Percentiles rank a stretch among this genome's conserved stretches.
phyloP scores from a whole-genome alignment of 30 jellyfish, hydroid and myxozoan species.

The Hydractinia symbiolongicarpus region DNA sequence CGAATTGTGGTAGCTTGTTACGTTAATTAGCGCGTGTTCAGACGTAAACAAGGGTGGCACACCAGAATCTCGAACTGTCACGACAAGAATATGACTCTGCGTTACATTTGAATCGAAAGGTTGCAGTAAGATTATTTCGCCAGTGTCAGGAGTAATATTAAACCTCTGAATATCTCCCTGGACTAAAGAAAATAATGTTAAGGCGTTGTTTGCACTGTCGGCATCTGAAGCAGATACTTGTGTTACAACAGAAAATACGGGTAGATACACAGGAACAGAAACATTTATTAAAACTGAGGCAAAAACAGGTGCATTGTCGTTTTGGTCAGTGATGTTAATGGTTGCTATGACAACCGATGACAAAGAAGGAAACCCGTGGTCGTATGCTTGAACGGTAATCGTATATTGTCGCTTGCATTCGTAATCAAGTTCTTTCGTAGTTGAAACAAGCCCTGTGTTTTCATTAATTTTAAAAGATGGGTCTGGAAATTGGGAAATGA shows the following conservation, averaged over 20 bases:
- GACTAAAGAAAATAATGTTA: background rate
- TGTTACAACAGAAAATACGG: background rate
- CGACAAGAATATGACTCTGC: background rate
- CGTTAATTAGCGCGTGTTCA: too few relatives aligned
- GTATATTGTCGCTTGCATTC: background rate
- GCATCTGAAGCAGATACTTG: background rate
- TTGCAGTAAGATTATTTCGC: background rate
- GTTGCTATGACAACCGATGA: background rate
- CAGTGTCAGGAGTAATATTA: background rate
- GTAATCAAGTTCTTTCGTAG: background rate
- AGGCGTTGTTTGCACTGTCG: background rate
- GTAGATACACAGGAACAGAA: constrained; percentile 1
- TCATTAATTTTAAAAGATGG: background rate
- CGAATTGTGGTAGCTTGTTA: too few relatives aligned
- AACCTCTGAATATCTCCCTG: background rate
- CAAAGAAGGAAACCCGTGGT: background rate
- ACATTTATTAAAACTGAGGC: background rate
- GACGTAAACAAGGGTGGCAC: background rate
- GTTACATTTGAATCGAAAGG: background rate
- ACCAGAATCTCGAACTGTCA: constrained; percentile 2
- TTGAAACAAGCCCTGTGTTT: background rate
- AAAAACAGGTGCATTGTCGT: background rate
- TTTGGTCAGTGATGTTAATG: background rate
- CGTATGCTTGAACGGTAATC: constrained; percentile 5
- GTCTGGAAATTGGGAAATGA: background rate